Evolutionary conservation across 2,888 invertebrate species (phyloP), one percentile per base, ranked within the genome.

Genomic region (Cyclophora punctaria): DNA sequence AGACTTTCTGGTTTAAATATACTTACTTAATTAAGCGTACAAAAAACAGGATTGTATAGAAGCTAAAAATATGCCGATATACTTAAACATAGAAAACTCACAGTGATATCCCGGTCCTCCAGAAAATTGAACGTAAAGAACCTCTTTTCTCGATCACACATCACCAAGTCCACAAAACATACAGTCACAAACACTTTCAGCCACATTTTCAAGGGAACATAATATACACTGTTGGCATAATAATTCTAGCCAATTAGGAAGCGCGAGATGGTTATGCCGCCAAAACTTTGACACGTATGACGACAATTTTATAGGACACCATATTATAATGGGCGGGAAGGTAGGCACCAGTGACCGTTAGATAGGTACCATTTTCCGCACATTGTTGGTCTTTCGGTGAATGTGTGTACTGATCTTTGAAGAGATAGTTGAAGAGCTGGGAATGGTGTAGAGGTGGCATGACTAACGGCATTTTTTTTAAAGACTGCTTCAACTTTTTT

Each of bases 41-140:
- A 20, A 20, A 20, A 20, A 20, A 20, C 20, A 20, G 20, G 20
- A 20, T 20, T 20, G 1, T 20, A 20, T 20, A 20, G 20, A 20
- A 20, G 20, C 20, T 20, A 20, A 20, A 20, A 20, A 20, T 20
- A 20, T 20, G 20, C 20, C 20, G 20, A 20, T 20, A 20, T 20
- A 20, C 20, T 20, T 20, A 20, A 20, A 20, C 20, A 20, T 20
- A 20, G 20, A 45, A n/a, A 37, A 89, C 90, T 90, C 66, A 92
- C 92, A 50, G 73, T 76, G 45, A 93, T 82, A 57, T 90, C 89
- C 6, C 90, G 85, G 7, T 90, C 80, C 1, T 67, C 46, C 34
- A 78, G 66, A 0, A 89, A 83, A 60, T 92, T 85, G 60, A 93
- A 92, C 2, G 90, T 84, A 47, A 93, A 75, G 44, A 92, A 78